A percentile compares a stretch with the other conserved stretches of the same genome.
These are phyloP conservation scores for Dendroctonus valens DNA, from an alignment of 1,140 invertebrate genomes.

Conservation along the genomic window DNA sequence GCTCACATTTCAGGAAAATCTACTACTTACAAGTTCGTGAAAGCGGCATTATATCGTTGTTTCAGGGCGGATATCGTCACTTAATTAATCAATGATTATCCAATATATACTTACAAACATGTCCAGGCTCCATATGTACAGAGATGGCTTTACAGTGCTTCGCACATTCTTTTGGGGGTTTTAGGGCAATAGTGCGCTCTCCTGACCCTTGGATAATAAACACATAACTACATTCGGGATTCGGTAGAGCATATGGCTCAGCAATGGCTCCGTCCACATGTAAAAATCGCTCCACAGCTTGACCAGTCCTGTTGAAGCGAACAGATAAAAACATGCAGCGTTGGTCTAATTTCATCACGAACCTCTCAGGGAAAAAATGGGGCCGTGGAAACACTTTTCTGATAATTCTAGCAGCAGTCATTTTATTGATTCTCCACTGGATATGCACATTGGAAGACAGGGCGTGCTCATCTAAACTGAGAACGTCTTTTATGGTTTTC, in stretches of 20 bases:
- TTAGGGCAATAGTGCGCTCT: conserved; percentile 61
- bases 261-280: conserved; percentile 66
- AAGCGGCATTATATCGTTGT: too few species aligned
- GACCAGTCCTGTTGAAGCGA: conserved; percentile 55
- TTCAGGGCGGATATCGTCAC: too few species aligned
- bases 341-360: not conserved
- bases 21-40: too few species aligned
- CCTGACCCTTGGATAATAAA: conserved; percentile 67
- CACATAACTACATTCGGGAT: conserved; percentile 74
- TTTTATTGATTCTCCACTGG: conserved; percentile 68
- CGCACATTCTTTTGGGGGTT: conserved; percentile 66
- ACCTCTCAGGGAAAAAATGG: conserved; percentile 54
- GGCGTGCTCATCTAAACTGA: conserved; percentile 19
- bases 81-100: conserved; percentile 1
- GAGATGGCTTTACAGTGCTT: conserved; percentile 63
- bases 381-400: conserved; percentile 66
- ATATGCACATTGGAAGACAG: conserved; percentile 48
- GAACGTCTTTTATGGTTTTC: conserved; percentile 39
- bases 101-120: conserved; percentile 64
- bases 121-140: conserved; percentile 61
- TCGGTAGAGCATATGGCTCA: conserved; percentile 61
- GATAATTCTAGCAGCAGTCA: conserved; percentile 62
- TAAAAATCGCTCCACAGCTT: conserved; percentile 70
- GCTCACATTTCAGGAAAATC: too few species aligned
- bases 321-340: too few species aligned